Evolutionary conservation across 2,888 invertebrate genomes (phyloP), one percentile per base, ranked within the genome.

Genomic region (Cephus rjabovi): DNA sequence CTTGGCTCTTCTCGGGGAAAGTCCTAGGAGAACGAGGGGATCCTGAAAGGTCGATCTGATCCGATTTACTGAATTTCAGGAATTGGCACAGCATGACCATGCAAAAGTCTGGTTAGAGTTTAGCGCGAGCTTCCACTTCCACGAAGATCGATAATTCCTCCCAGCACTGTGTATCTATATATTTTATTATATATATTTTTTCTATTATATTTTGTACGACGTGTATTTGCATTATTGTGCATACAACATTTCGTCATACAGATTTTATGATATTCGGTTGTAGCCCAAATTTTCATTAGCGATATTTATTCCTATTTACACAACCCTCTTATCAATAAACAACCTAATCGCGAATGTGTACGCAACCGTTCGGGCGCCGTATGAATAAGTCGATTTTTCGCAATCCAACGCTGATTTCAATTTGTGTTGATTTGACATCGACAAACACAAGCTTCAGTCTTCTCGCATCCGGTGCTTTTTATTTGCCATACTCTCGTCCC

Each of bases 341-440:
- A 56, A 56, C 9, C 56, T 56, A 56, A 56, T 56, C 56, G 56
- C 9, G 23, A 56, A 9, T 56, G 56, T 56, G 23, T 56, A 23
- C 56, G 56, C 56, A 56, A 56, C 56, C 6, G 56, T 23, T 68
- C 75, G 69, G 79, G 82, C 81, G 77, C 79, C 23, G 71, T 71
- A 71, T 23, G 83, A 77, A 81, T 81, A 83, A 82, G 83, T 83
- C 85, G 83, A 78, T 76, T 82, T 79, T 79, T 80, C 80, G 83
- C 79, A 34, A 71, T 82, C 84, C 87, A 86, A 85, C 86, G 85
- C 86, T 90, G 89, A 90, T 90, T 90, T 90, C 89, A 88, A 90
- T 88, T 90, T 86, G 86, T 89, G 88, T 89, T 89, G 90, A 90
- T 90, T 90, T 88, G 89, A 86, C 87, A 89, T 87, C 83, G 86